Evolutionary conservation across 2,113 vertebrate genomes (phyloP), one percentile per base, ranked within the genome.

Genomic region (Hippocampus comes): DNA sequence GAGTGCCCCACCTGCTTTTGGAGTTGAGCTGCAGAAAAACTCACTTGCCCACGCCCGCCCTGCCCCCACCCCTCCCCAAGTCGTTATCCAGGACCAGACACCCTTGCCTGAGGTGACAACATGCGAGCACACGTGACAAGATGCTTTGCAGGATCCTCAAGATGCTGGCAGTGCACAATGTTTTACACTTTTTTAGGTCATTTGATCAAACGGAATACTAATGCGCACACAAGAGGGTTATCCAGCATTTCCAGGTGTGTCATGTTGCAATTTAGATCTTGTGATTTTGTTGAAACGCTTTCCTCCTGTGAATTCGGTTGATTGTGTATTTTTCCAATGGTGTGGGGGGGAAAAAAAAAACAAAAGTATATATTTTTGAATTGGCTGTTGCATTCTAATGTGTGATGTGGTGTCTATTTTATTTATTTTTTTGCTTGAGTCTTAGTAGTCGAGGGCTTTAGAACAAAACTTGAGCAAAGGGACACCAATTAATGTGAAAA

Each of bases 11-110:
- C 86, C 90, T 0, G 75, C 85, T 4, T 93, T 93, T 1, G 90
- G 88, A 15, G 78, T 92, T 0, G 90, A 93, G 76, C 84, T 93
- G 23, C 92, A 92, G 81, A 93, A 93, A 76, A 92, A 91, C 82
- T 91, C 86, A 0, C 84, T 88, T 48, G 81, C 90, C 25, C 86
- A 90, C 2, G 67, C 78, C 55, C 87, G 87, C 56, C 81, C 88
- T 6, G 61, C 83, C 42, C 84, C 85, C 57, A 76, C 81, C 10
- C 78, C 86, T 0, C 76, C 87, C 23, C 89, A 88, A 82, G 84
- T 85, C 56, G 82, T 84, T 64, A 80, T 88, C 23, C 90, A 91
- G 83, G 91, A 91, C 67, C 92, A 92, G 81, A 91, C 87, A 1
- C 71, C 91, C 7, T 78, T 92, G 20, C 90, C 90, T 0, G 91